phyloP scores from a whole-genome alignment of 2,797 vertebrate species.

The Hippoglossus hippoglossus region DNA sequence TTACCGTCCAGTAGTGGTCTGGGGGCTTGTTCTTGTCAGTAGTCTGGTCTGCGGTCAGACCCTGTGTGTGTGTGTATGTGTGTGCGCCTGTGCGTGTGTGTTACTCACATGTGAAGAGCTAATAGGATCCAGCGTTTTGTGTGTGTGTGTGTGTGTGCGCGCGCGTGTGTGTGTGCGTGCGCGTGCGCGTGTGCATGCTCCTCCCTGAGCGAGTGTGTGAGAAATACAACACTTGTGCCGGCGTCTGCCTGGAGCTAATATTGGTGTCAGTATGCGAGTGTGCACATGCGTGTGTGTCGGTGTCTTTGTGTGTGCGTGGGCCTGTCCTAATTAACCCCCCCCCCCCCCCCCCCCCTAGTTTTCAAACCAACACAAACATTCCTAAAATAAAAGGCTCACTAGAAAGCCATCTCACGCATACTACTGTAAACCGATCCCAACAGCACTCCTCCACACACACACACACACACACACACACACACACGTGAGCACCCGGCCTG shows the following conservation, averaged over 20 bases:
- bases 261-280: slow-evolving; percentile 56
- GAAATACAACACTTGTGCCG: slow-evolving; percentile 76
- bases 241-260: slow-evolving; percentile 68
- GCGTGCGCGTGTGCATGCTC: slow-evolving; percentile 16
- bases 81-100: slow-evolving; percentile 24
- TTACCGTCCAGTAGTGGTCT: slow-evolving; percentile 33
- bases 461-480: neutral
- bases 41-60: slow-evolving; percentile 43
- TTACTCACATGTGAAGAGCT: slow-evolving; percentile 21
- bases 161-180: neutral
- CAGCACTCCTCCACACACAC: slow-evolving; percentile 30
- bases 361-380: slow-evolving; percentile 65
- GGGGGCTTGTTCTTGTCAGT: slow-evolving; percentile 32
- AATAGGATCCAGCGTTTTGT: slow-evolving; percentile 10
- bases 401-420: slow-evolving; percentile 56
- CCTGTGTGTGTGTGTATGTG: slow-evolving; percentile 16
- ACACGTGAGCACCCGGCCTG: slow-evolving; percentile 53
- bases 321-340: slow-evolving; percentile 68
- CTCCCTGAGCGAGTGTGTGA: slow-evolving; percentile 65
- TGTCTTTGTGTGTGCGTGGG: slow-evolving; percentile 45
- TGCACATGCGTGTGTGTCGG: slow-evolving; percentile 2
- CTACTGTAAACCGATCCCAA: slow-evolving; percentile 70
- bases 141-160: neutral
- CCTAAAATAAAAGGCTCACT: slow-evolving; percentile 61
- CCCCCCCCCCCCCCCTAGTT: slow-evolving; percentile 10